These are phyloP conservation scores for Dolichoris vasculosae DNA, from an alignment of 1,140 invertebrate species.

Conservation along the genomic window DNA sequence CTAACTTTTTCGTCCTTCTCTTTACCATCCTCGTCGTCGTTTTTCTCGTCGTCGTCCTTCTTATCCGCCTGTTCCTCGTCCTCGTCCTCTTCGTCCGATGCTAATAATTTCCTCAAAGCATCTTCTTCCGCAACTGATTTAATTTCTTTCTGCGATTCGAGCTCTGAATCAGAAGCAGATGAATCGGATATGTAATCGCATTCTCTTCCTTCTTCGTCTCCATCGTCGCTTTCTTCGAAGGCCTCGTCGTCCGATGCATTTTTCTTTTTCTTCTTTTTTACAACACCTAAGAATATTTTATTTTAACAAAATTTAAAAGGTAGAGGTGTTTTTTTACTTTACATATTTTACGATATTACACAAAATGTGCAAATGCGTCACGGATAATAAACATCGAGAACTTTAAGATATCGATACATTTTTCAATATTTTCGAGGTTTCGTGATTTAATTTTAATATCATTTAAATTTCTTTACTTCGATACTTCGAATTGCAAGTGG, in stretches of 20 bases:
- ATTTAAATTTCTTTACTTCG: no score
- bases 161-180: conserved; percentile 86
- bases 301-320: neutral
- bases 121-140: conserved; percentile 93
- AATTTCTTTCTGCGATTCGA: conserved; percentile 82
- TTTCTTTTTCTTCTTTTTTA: conserved; percentile 82
- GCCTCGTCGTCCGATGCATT: conserved; percentile 89
- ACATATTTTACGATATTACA: no score
- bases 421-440: no score
- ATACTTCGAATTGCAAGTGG: no score
- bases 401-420: no score
- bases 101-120: conserved; percentile 88
- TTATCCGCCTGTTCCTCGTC: conserved; percentile 83
- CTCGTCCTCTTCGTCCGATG: conserved; percentile 92
- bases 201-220: conserved; percentile 95
- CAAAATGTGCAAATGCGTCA: no score
- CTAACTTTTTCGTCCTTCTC: conserved; percentile 79
- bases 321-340: no score
- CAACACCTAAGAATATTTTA: conserved; percentile 52
- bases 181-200: conserved; percentile 91
- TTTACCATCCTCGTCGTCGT: conserved; percentile 79
- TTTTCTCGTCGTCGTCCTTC: conserved; percentile 78
- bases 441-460: no score
- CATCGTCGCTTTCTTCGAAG: conserved; percentile 96
- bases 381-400: no score